Percentiles rank a stretch among this genome's conserved stretches.
phyloP scores from a whole-genome alignment of 2,797 vertebrate species.

The Borostomias antarcticus region DNA sequence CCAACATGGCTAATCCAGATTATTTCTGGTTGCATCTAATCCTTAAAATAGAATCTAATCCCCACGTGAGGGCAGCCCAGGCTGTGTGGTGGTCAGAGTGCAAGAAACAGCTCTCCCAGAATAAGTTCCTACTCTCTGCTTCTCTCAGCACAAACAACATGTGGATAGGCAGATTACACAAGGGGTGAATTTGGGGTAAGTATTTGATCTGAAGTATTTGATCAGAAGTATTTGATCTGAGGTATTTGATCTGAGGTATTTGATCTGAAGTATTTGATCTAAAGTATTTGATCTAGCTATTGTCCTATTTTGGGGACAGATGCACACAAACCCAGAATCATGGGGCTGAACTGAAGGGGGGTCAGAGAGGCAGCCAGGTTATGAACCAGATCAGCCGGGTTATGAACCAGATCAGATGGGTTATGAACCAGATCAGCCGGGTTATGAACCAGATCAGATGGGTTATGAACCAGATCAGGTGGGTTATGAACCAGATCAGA shows the following conservation, averaged over 20 bases:
- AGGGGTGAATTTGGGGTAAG: background rate
- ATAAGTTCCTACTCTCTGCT: background rate
- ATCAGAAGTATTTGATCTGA: background rate
- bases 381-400: constrained; percentile 47
- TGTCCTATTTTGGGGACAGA: background rate
- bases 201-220: background rate
- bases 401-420: constrained; percentile 18
- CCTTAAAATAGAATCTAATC: constrained; percentile 54
- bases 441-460: too few relatives aligned
- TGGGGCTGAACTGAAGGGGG: constrained; percentile 40
- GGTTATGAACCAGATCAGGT: too few relatives aligned
- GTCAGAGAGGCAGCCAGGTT: constrained; percentile 46
- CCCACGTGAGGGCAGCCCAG: constrained; percentile 25
- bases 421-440: background rate
- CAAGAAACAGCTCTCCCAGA: background rate
- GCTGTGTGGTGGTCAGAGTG: constrained; percentile 1
- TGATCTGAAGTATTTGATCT: background rate
- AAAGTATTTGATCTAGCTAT: background rate
- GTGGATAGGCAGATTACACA: background rate
- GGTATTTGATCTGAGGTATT: too few relatives aligned
- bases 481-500: too few relatives aligned
- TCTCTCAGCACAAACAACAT: background rate
- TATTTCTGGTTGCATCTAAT: constrained; percentile 29
- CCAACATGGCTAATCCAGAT: constrained; percentile 45
- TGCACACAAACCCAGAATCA: background rate